Evolutionary conservation across 2,888 invertebrate species (phyloP).

Genomic region (Belgica antarctica): DNA sequence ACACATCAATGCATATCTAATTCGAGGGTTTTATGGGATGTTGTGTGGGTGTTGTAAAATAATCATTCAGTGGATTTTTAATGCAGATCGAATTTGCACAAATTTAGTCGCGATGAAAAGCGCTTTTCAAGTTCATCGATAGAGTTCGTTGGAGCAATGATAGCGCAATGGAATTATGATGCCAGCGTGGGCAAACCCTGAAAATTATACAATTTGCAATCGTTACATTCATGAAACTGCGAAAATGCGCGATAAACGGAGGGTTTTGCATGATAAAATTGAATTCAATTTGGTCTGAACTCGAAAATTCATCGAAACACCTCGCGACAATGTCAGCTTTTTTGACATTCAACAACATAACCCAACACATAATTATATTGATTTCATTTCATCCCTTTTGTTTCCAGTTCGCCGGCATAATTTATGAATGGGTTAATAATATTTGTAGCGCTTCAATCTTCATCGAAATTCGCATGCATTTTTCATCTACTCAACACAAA

Average conservation of each 20-base stretch:
- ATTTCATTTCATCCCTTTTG: constrained; percentile 36
- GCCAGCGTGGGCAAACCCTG: not conserved
- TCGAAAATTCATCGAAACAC: not conserved
- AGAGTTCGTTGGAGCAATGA: not conserved
- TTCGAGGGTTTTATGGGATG: constrained; percentile 23
- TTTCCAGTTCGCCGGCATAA: constrained; percentile 16
- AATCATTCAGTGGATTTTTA: not conserved
- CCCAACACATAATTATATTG: constrained; percentile 36
- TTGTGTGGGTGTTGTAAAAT: not conserved
- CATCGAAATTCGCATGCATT: constrained; percentile 4
- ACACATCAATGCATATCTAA: constrained; percentile 29
- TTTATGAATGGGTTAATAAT: constrained; percentile 38
- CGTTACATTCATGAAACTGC: not conserved
- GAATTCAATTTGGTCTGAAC: not conserved
- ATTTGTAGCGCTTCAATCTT: constrained; percentile 20
- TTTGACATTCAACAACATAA: not conserved
- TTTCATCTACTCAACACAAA: not conserved
- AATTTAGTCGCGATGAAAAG: not conserved
- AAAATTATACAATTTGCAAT: not conserved
- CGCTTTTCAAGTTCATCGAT: not conserved
- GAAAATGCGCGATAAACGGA: not conserved
- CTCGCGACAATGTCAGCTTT: not conserved
- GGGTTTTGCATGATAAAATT: not conserved
- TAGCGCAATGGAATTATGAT: not conserved
- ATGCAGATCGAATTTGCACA: constrained; percentile 4